phyloP scores from a whole-genome alignment of 2,888 invertebrate species.

The Spodoptera littoralis region DNA sequence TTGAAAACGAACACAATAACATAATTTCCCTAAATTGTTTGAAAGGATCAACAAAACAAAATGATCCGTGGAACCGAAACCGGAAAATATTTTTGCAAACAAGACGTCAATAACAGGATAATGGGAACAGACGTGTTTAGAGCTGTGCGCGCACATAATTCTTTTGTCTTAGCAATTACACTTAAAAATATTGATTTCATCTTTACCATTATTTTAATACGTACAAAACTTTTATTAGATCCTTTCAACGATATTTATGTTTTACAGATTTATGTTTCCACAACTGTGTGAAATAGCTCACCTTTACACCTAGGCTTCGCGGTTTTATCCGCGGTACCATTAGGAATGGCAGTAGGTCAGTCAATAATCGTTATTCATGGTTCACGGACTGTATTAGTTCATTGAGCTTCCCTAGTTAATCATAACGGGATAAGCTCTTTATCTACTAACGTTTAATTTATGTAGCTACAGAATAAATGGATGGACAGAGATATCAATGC shows the following conservation, averaged over 20 bases:
- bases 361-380: slow-evolving; percentile 3
- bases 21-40: too few species aligned
- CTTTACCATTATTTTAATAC: slow-evolving; percentile 74
- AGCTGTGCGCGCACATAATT: slow-evolving; percentile 80
- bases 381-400: slow-evolving; percentile 1
- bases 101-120: slow-evolving; percentile 51
- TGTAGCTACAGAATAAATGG: neutral
- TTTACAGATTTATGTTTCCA: slow-evolving; percentile 50
- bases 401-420: slow-evolving; percentile 2
- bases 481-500: slow-evolving; percentile 16
- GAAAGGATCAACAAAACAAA: neutral
- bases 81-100: slow-evolving; percentile 23
- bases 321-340: neutral
- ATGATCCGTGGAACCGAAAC: neutral
- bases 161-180: slow-evolving; percentile 86
- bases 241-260: slow-evolving; percentile 46
- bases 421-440: neutral
- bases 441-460: slow-evolving; percentile 14
- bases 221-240: slow-evolving; percentile 58
- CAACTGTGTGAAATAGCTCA: slow-evolving; percentile 50
- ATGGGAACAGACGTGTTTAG: slow-evolving; percentile 71
- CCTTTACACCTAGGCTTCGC: slow-evolving; percentile 28
- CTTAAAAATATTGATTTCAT: slow-evolving; percentile 86
- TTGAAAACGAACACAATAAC: neutral
- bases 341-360: neutral